Percentiles rank a stretch among this genome's conserved stretches.
Evolutionary conservation across 1,140 invertebrate genomes (phyloP).

Genomic region (Bombus confusus): DNA sequence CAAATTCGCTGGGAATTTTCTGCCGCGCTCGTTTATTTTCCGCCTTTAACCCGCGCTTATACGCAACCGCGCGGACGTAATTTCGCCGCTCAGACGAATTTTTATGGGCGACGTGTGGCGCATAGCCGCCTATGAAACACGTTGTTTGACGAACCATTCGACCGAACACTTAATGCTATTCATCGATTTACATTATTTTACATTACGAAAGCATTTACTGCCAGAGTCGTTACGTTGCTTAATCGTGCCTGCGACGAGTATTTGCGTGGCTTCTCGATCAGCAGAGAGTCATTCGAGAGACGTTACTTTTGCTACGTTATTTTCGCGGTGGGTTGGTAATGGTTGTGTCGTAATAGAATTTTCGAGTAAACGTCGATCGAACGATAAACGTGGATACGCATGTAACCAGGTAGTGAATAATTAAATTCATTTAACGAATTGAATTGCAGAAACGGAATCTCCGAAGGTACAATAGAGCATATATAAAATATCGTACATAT

Average conservation of each 20-base stretch:
- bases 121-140: neutral
- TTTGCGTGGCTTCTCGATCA: too few species aligned
- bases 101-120: neutral
- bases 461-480: neutral
- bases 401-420: neutral
- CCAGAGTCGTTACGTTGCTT: too few species aligned
- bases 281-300: too few species aligned
- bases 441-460: neutral
- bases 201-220: too few species aligned
- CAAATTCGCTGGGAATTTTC: conserved; percentile 28
- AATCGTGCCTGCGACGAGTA: too few species aligned
- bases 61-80: conserved; percentile 23
- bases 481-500: neutral
- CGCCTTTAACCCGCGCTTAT: conserved; percentile 30
- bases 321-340: too few species aligned
- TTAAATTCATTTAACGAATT: neutral
- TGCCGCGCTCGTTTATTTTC: conserved; percentile 23
- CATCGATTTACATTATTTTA: neutral
- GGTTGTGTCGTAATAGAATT: too few species aligned
- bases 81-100: conserved; percentile 31
- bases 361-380: too few species aligned
- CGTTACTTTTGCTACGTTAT: too few species aligned
- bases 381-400: too few species aligned
- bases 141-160: neutral
- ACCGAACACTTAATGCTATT: neutral